Base-by-base conservation (phyloP, 30 jellyfish, hydroid and myxozoan genomes). In the Morbakka virulenta region DNA sequence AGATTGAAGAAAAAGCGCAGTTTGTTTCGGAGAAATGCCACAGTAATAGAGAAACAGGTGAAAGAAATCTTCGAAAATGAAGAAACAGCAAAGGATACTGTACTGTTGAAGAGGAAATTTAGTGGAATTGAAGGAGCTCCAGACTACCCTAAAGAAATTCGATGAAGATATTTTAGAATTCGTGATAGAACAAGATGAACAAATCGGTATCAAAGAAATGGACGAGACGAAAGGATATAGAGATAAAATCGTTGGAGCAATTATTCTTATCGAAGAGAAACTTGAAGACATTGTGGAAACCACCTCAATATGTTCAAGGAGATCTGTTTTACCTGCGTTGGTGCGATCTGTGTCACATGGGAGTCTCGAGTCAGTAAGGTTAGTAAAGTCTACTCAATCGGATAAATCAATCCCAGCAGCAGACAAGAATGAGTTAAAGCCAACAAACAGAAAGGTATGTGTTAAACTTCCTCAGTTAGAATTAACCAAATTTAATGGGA, bases 401-500 rank as follows among this genome's bases (percentile, higher is more conserved):
- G n/a, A n/a, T 9, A 47, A 47, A 47, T 47, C 61, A 47, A 47
- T 9, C n/a, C 14, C 61, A 9, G n/a, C 61, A 47, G n/a, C 11
- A 47, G 11, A 47, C 61, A n/a, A n/a, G n/a, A n/a, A n/a, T n/a
- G n/a, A n/a, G n/a, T n/a, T n/a, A n/a, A n/a, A n/a, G n/a, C n/a
- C n/a, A n/a, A n/a, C n/a, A n/a, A n/a, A n/a, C n/a, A 47, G n/a
- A 47, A 9, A 53, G 4, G 69, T 53, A 22, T 35, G 33, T 28
- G 87, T 76, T 57, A 62, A 76, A 26, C 34, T 76, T 69, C 87
- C 79, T 4, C 33, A 76, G 41, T 69, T 76, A 9, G 80, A 76
- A 62, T 11, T 76, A 64, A 34, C 36, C n/a, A 52, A 30, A 28
- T 74, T 74, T 33, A 31, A 24, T 1, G 86, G 78, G 2, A 74